Evolutionary conservation across 2,797 vertebrate genomes (phyloP).

Genomic region (Loriculus beryllinus): DNA sequence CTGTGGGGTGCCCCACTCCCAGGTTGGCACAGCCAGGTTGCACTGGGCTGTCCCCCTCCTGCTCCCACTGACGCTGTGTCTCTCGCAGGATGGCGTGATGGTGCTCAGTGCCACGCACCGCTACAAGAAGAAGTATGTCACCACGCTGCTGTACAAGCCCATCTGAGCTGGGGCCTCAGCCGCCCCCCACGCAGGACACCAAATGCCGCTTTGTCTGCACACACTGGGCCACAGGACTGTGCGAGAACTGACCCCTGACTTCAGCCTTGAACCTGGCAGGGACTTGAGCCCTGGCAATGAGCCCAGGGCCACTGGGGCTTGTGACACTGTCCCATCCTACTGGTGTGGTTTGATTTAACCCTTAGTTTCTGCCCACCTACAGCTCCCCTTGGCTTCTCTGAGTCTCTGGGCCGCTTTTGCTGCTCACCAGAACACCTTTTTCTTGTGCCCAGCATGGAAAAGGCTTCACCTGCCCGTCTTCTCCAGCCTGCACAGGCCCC

Average conservation of each 20-base stretch:
- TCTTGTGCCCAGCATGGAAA: rapidly evolving
- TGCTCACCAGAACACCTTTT: constrained; percentile 42
- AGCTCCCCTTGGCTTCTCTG: constrained; percentile 43
- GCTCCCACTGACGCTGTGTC: background rate
- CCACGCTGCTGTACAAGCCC: constrained; percentile 92
- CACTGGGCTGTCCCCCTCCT: background rate
- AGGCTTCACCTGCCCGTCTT: background rate
- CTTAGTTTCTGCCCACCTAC: background rate
- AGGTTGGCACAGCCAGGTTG: rapidly evolving
- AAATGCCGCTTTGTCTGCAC: constrained; percentile 34
- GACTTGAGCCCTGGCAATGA: background rate
- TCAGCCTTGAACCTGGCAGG: background rate
- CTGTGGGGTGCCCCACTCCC: background rate
- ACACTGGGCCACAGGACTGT: background rate
- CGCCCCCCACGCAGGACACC: background rate
- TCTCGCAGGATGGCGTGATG: constrained; percentile 90
- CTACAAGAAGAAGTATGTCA: constrained; percentile 98
- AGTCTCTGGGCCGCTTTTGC: constrained; percentile 17
- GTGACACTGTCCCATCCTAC: background rate
- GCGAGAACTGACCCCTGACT: background rate
- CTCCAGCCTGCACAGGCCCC: background rate
- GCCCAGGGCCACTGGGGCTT: background rate
- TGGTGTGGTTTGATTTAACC: constrained; percentile 35
- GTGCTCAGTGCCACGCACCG: constrained; percentile 94
- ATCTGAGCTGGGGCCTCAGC: constrained; percentile 76